Evolutionary conservation across 2,888 invertebrate genomes (phyloP).

Genomic region (Metellina segmentata): DNA sequence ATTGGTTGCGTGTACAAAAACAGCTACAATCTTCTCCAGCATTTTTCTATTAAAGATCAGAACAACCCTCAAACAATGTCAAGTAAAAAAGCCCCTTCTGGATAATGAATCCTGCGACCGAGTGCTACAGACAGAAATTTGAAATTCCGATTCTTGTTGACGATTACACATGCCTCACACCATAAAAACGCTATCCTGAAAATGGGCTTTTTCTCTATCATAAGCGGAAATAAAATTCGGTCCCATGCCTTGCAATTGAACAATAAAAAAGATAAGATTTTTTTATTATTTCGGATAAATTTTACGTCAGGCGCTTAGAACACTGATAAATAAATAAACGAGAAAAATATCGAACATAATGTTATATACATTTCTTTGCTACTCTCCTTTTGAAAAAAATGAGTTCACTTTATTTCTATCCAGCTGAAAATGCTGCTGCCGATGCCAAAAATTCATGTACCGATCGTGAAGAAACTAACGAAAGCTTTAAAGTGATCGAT

Average conservation of each 20-base stretch:
- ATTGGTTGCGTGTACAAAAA: neutral
- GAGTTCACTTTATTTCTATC: slow-evolving; percentile 10
- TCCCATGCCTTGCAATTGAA: slow-evolving; percentile 7
- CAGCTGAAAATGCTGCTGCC: slow-evolving; percentile 2
- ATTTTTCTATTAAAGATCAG: neutral
- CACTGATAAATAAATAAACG: slow-evolving; percentile 40
- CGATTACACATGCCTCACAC: slow-evolving; percentile 19
- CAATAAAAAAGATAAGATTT: slow-evolving; percentile 13
- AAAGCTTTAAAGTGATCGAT: slow-evolving; percentile 20
- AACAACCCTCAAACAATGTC: neutral
- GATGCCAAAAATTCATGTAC: slow-evolving; percentile 50
- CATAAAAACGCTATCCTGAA: slow-evolving; percentile 22
- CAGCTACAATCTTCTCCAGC: neutral
- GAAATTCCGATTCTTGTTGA: slow-evolving; percentile 16
- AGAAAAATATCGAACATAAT: neutral
- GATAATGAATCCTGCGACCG: slow-evolving; percentile 18
- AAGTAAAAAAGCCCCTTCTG: neutral
- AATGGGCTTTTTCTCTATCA: slow-evolving; percentile 8
- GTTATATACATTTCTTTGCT: slow-evolving; percentile 18
- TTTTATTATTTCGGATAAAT: slow-evolving; percentile 2
- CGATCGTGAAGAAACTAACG: slow-evolving; percentile 40
- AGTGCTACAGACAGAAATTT: slow-evolving; percentile 25
- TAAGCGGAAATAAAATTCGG: slow-evolving; percentile 7
- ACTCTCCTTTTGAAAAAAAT: slow-evolving; percentile 18
- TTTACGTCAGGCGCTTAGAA: neutral